These are phyloP conservation scores for Lagopus leucura DNA, from an alignment of 2,113 vertebrate species.

Conservation along the genomic window DNA sequence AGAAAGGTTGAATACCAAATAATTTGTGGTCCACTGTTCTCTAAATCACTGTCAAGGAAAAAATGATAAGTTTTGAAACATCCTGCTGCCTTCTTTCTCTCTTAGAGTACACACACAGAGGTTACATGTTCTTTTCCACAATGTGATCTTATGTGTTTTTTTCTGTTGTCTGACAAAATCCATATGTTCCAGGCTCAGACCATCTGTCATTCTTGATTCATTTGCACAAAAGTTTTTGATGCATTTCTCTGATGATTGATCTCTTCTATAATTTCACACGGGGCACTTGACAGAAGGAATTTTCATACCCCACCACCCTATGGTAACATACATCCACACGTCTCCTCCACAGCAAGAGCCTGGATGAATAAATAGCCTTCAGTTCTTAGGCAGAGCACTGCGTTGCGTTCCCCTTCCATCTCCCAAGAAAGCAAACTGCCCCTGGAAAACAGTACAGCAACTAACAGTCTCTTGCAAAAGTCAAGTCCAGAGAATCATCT, in stretches of 20 bases:
- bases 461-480: neutral
- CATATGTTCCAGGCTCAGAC: conserved; percentile 44
- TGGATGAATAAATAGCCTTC: neutral
- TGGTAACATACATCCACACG: neutral
- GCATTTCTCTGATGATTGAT: conserved; percentile 38
- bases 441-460: neutral
- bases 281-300: conserved; percentile 26
- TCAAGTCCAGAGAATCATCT: neutral
- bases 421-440: neutral
- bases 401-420: fast-evolving
- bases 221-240: conserved; percentile 18
- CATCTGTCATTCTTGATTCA: conserved; percentile 42
- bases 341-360: neutral
- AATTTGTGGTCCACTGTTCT: conserved; percentile 43
- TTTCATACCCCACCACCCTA: conserved; percentile 16
- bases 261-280: neutral
- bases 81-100: neutral
- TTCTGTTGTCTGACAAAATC: conserved; percentile 64
- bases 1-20: conserved; percentile 37
- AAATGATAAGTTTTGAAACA: conserved; percentile 33
- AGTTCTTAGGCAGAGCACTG: neutral
- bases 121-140: conserved; percentile 39
- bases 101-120: neutral
- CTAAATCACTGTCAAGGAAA: conserved; percentile 34
- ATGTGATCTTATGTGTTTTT: conserved; percentile 2